Evolutionary conservation across 2,113 vertebrate species (phyloP).

Genomic region (Astatoreochromis straeleni): DNA sequence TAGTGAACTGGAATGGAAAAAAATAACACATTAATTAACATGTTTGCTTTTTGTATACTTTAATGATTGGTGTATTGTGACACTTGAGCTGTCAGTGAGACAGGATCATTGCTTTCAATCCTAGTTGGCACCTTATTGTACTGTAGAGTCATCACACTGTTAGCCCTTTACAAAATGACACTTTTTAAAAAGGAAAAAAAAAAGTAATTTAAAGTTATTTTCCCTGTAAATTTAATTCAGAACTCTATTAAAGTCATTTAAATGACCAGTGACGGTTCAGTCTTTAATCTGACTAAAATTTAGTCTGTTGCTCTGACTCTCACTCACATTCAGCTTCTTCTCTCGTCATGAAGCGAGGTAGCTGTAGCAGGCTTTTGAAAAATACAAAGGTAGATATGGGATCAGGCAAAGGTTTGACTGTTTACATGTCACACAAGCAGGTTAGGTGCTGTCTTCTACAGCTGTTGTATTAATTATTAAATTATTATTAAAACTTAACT

Average conservation of each 20-base stretch:
- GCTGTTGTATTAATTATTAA: background rate
- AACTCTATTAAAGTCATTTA: background rate
- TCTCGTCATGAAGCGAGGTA: background rate
- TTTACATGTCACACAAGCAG: background rate
- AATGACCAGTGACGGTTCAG: background rate
- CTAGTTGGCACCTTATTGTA: slow-evolving; percentile 22
- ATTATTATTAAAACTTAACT: slow-evolving; percentile 21
- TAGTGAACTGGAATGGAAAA: background rate
- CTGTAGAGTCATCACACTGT: slow-evolving; percentile 46
- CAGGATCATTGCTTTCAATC: background rate
- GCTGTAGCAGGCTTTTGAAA: background rate
- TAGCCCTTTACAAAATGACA: background rate
- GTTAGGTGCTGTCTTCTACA: background rate
- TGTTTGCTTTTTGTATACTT: slow-evolving; percentile 24
- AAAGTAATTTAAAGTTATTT: background rate
- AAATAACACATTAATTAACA: background rate
- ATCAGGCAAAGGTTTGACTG: background rate
- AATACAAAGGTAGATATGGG: background rate
- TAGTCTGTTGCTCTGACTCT: background rate
- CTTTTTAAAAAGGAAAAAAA: background rate
- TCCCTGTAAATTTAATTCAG: background rate
- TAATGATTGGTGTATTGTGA: slow-evolving; percentile 26
- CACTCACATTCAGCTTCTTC: background rate
- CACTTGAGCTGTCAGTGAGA: background rate
- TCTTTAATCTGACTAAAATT: background rate